Conservation (phyloP, 2,113 vertebrate genomes). For the Rhinopomastus cyanomelas region DNA sequence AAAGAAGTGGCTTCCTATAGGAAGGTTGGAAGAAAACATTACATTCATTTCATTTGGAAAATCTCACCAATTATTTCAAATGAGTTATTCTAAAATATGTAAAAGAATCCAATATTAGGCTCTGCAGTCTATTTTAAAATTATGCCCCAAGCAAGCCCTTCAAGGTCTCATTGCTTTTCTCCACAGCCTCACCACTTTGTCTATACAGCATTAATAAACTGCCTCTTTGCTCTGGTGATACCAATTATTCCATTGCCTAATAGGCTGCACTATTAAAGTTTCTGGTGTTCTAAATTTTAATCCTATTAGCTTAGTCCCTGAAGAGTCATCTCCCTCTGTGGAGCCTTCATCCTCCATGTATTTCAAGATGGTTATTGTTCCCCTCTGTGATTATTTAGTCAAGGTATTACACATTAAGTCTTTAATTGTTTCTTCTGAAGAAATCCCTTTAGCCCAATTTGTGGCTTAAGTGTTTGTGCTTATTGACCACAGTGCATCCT, state of each 20-base stretch:
- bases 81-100: background rate
- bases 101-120: background rate
- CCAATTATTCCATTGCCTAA: background rate
- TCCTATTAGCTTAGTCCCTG: conserved; percentile 21
- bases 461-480: conserved; percentile 36
- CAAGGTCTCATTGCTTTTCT: background rate
- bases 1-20: background rate
- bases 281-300: conserved; percentile 34
- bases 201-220: background rate
- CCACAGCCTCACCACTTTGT: background rate
- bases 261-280: background rate
- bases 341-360: background rate
- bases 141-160: background rate
- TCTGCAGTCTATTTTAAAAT: background rate
- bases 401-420: conserved; percentile 24
- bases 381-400: conserved; percentile 32
- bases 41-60: background rate
- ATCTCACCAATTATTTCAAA: background rate
- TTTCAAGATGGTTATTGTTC: background rate
- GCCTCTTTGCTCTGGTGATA: background rate
- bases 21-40: background rate
- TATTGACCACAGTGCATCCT: conserved; percentile 49
- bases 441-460: conserved; percentile 56
- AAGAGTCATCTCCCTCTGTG: background rate
- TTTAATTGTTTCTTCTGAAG: conserved; percentile 60